These are phyloP conservation scores for Coracopsis vasa DNA, from an alignment of 2,113 vertebrate genomes.

Conservation along the genomic window DNA sequence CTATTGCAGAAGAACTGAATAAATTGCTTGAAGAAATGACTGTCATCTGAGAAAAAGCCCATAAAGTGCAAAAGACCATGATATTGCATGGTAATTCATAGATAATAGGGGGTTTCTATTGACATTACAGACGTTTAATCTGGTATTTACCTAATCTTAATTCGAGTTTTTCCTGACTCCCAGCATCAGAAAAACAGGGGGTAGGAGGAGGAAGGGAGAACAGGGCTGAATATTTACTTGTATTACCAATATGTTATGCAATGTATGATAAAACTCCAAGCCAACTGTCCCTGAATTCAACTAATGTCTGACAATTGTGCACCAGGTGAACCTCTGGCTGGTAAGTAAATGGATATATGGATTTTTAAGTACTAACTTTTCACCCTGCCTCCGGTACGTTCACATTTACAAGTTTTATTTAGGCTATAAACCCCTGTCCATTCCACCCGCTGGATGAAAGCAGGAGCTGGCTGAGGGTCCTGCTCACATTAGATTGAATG, in stretches of 20 bases:
- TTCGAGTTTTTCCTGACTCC: background rate
- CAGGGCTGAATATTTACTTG: background rate
- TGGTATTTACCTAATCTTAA: background rate
- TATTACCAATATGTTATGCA: background rate
- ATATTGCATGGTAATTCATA: background rate
- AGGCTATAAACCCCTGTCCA: background rate
- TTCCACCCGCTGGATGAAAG: background rate
- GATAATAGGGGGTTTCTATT: background rate
- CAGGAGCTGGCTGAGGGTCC: background rate
- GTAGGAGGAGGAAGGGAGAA: background rate
- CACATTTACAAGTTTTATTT: background rate
- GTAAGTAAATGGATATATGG: background rate
- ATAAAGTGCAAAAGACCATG: background rate
- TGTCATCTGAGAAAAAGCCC: background rate
- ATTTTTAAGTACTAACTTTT: background rate
- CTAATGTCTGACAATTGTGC: background rate
- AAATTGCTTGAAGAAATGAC: background rate
- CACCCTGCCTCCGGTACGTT: background rate
- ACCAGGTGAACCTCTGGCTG: background rate
- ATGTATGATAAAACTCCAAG: fast-evolving
- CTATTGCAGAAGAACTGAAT: background rate
- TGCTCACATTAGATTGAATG: fast-evolving
- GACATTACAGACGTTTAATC: too few relatives aligned
- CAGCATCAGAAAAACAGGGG: background rate
- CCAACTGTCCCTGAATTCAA: background rate